Percentiles rank a stretch among this genome's conserved stretches.
Evolutionary conservation across 92 coral and sea anemone species (phyloP).

Genomic region (Pocillopora meandrina): DNA sequence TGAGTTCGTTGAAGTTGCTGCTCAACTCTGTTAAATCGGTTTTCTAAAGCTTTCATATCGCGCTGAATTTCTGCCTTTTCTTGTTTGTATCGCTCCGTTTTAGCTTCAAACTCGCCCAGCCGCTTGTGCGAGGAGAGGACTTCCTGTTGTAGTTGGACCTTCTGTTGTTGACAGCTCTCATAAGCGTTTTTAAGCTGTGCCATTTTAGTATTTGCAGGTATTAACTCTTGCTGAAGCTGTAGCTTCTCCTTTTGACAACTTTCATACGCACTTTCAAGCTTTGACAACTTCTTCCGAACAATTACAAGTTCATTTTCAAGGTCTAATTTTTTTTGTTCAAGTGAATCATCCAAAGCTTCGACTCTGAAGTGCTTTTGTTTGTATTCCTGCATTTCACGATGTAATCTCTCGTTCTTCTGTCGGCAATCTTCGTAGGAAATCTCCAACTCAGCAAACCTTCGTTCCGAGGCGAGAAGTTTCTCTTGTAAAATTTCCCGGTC

Average conservation of each 20-base stretch:
- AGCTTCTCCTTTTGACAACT: slow-evolving; percentile 77
- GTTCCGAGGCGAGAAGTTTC: slow-evolving; percentile 66
- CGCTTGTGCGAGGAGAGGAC: slow-evolving; percentile 73
- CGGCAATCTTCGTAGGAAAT: slow-evolving; percentile 61
- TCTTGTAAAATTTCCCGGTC: slow-evolving; percentile 63
- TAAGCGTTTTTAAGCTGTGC: slow-evolving; percentile 80
- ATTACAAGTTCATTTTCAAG: slow-evolving; percentile 76
- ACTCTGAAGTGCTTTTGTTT: slow-evolving; percentile 55
- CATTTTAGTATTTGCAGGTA: slow-evolving; percentile 79
- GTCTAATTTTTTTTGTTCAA: slow-evolving; percentile 60
- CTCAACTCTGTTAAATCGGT: slow-evolving; percentile 64
- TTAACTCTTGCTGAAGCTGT: slow-evolving; percentile 80
- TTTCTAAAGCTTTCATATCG: slow-evolving; percentile 63
- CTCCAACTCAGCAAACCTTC: slow-evolving; percentile 65
- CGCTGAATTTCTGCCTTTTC: slow-evolving; percentile 72
- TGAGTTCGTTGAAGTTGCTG: slow-evolving; percentile 71
- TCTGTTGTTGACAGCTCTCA: slow-evolving; percentile 77
- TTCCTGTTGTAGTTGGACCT: slow-evolving; percentile 77
- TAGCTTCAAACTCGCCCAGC: slow-evolving; percentile 72
- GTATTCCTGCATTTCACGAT: slow-evolving; percentile 68
- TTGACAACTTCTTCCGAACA: slow-evolving; percentile 59
- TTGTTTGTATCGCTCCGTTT: slow-evolving; percentile 51
- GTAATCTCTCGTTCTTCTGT: slow-evolving; percentile 65
- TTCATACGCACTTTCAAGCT: slow-evolving; percentile 84
- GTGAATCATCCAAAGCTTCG: slow-evolving; percentile 64